Base-by-base conservation (phyloP, 2,888 invertebrate species). In the Choreutis nemorana region DNA sequence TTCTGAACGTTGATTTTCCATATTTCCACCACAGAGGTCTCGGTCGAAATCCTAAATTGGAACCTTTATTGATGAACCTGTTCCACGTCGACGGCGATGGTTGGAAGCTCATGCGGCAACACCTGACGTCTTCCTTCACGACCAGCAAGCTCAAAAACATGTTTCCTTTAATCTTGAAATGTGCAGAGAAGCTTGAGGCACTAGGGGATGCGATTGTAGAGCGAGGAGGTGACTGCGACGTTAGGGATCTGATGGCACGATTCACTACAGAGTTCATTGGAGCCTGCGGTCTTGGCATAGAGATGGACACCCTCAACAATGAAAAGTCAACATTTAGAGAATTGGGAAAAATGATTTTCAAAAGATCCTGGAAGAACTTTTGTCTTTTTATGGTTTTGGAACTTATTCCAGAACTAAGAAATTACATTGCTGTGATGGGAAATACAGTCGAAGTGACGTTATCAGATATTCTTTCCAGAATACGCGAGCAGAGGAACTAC, bases 51-150 rank as follows among this genome's bases (percentile, higher is more conserved):
- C 33, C 44, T 1, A 44, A 52, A 27, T 25, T 33, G 3, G 70
- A 73, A 27, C 58, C 66, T 0, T 10, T 65, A 1, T 36, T 58
- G 8, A 27, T 30, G 3, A 68, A 61, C 30, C 28, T 72, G 12
- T 71, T 73, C 30, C 49, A 54, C 20, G 52, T 31, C 3, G 62
- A 70, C 12, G 71, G 71, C 1, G 72, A 73, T 25, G 26, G 29
- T 3, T 73, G 73, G 73, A 68, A 55, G 34, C 40, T 71, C 6
- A 31, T 65, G 8, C 50, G 72, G 1, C 62, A 70, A 32, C 54
- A 62, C 4, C 28, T 72, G 9, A 68, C 72, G 8, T 50, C 68
- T 0, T 58, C 68, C 0, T 72, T 72, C 31, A 71, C 71, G 1
- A 60, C 56, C 0, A 58, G 62, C 2, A 70, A 71, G 32, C 37